A percentile compares a stretch with the other conserved stretches of the same genome.
Evolutionary conservation across 2,888 invertebrate genomes (phyloP).

Genomic region (Drosophila planitibia): DNA sequence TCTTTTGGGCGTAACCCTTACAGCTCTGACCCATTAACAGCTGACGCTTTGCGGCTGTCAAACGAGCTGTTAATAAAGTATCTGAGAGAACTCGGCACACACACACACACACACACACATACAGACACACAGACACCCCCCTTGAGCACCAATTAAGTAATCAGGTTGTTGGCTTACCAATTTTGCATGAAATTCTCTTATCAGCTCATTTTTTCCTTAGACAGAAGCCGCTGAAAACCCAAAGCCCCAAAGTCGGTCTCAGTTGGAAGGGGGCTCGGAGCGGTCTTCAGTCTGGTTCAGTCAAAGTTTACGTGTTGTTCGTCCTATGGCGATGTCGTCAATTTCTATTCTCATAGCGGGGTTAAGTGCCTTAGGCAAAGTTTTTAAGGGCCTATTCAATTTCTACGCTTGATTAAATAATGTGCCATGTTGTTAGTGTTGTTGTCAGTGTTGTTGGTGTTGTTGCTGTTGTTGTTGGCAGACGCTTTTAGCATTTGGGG

Average conservation of each 20-base stretch:
- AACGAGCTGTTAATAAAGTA: conserved; percentile 58
- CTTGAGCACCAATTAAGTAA: conserved; percentile 69
- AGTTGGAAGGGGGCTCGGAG: not conserved
- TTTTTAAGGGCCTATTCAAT: conserved; percentile 81
- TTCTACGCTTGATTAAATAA: conserved; percentile 81
- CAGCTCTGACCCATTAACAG: conserved; percentile 54
- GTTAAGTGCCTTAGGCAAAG: conserved; percentile 80
- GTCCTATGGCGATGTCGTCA: conserved; percentile 72
- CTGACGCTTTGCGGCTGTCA: conserved; percentile 37
- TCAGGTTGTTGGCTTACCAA: conserved; percentile 80
- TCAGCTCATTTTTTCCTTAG: conserved; percentile 70
- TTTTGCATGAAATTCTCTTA: conserved; percentile 79
- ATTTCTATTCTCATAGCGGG: conserved; percentile 78
- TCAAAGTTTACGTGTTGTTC: conserved; percentile 40
- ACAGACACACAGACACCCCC: conserved; percentile 9
- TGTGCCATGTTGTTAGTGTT: conserved; percentile 64
- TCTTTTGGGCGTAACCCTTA: conserved; percentile 35
- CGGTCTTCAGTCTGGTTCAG: conserved; percentile 15
- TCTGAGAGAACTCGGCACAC: conserved; percentile 9
- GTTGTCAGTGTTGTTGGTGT: conserved; percentile 16
- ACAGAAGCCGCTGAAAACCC: conserved; percentile 35
- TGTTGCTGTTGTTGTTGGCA: conserved; percentile 30
- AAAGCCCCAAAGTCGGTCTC: conserved; percentile 2
- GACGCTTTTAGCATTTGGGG: conserved; percentile 73
- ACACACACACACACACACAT: not conserved